Percentiles rank a stretch among this genome's conserved stretches.
These are phyloP conservation scores for Poecilobothrus nobilitatus DNA, from an alignment of 2,888 invertebrate species.

Conservation along the genomic window DNA sequence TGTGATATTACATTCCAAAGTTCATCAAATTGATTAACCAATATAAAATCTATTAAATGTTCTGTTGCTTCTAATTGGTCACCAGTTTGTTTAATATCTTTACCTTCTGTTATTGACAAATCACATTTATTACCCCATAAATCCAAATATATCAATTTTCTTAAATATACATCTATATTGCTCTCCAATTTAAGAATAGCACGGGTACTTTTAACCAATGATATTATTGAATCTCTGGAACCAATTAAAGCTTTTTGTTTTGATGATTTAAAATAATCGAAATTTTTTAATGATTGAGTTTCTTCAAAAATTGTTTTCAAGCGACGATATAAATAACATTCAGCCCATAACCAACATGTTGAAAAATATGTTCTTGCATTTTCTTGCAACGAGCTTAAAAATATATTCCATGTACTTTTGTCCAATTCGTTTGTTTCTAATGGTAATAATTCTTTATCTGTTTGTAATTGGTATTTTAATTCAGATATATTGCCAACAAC, in stretches of 20 bases:
- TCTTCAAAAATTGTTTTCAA: conserved; percentile 58
- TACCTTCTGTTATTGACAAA: conserved; percentile 73
- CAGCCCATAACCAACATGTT: conserved; percentile 77
- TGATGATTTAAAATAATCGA: conserved; percentile 70
- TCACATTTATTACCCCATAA: conserved; percentile 97
- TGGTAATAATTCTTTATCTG: conserved; percentile 57
- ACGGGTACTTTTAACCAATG: conserved; percentile 22
- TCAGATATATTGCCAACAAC: conserved; percentile 69
- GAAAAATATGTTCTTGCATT: conserved; percentile 55
- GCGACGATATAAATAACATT: conserved; percentile 83
- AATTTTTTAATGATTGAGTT: conserved; percentile 49
- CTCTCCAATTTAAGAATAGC: conserved; percentile 12
- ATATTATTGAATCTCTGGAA: conserved; percentile 28
- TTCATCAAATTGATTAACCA: conserved; percentile 52
- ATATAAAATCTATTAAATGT: conserved; percentile 49
- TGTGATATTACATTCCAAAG: conserved; percentile 47
- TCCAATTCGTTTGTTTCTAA: neutral
- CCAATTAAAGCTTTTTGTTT: conserved; percentile 55
- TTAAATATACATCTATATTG: conserved; percentile 17
- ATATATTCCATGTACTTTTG: conserved; percentile 58
- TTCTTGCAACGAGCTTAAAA: conserved; percentile 46
- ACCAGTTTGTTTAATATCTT: conserved; percentile 48
- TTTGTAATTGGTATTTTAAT: conserved; percentile 81
- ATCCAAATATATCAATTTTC: conserved; percentile 44
- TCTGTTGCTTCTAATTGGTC: conserved; percentile 51